Evolutionary conservation across 1,140 invertebrate genomes (phyloP).

Genomic region (Mycetomoellerius zeteki): DNA sequence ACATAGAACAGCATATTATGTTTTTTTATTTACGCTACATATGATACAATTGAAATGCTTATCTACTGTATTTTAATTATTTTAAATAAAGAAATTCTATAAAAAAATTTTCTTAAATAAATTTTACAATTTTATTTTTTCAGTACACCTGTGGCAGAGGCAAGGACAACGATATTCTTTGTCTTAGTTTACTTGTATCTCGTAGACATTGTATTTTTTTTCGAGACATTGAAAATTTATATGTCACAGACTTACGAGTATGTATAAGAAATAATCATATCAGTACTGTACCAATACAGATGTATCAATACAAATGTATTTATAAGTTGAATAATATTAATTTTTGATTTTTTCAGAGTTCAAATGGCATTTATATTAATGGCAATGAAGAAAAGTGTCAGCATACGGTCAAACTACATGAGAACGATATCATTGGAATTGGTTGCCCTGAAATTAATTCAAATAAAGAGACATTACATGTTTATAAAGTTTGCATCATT

Average conservation of each 20-base stretch:
- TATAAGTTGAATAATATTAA: constrained; percentile 13
- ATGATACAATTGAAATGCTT: too few species aligned
- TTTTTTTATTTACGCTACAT: too few species aligned
- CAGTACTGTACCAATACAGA: too few species aligned
- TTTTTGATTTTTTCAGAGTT: constrained; percentile 66
- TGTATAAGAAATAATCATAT: constrained; percentile 8
- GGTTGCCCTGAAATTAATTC: constrained; percentile 63
- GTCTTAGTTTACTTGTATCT: constrained; percentile 74
- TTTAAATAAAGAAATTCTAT: too few species aligned
- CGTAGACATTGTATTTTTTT: constrained; percentile 78
- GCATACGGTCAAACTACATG: constrained; percentile 41
- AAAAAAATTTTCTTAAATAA: too few species aligned
- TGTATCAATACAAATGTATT: too few species aligned
- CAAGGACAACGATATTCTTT: constrained; percentile 73
- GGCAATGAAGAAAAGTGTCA: constrained; percentile 18
- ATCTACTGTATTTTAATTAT: too few species aligned
- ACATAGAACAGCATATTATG: too few species aligned
- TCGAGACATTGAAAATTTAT: constrained; percentile 50
- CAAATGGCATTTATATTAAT: constrained; percentile 78
- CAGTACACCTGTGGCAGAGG: constrained; percentile 79
- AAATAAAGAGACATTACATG: constrained; percentile 52
- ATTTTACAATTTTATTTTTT: constrained; percentile 40
- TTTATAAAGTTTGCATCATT: constrained; percentile 62
- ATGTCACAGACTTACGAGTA: constrained; percentile 75
- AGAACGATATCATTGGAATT: constrained; percentile 76